Evolutionary conservation across 2,888 invertebrate species (phyloP).

Genomic region (Boloria selene): DNA sequence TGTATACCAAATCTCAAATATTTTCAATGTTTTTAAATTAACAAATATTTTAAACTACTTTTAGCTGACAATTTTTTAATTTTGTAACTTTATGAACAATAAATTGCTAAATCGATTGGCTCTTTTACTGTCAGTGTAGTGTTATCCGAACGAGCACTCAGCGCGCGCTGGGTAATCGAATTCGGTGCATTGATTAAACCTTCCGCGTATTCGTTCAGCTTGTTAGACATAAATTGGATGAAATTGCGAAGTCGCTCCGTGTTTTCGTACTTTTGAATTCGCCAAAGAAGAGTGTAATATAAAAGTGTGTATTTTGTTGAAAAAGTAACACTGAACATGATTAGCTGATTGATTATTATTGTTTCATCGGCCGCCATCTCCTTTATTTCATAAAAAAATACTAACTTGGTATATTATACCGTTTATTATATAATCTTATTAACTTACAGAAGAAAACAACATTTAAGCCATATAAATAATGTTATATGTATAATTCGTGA

Average conservation of each 20-base stretch:
- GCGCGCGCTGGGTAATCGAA: conserved; percentile 24
- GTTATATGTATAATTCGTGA: neutral
- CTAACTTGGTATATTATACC: too few species aligned
- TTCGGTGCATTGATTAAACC: conserved; percentile 29
- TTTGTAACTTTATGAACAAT: neutral
- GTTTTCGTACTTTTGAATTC: neutral
- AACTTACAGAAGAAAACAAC: too few species aligned
- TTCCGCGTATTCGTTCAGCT: conserved; percentile 24
- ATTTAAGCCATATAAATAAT: too few species aligned
- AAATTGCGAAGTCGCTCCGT: conserved; percentile 11
- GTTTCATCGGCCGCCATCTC: too few species aligned
- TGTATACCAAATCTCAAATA: too few species aligned
- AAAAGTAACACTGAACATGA: too few species aligned
- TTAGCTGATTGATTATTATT: too few species aligned
- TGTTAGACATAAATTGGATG: conserved; percentile 28
- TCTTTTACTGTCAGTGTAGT: conserved; percentile 6
- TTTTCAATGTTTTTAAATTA: too few species aligned
- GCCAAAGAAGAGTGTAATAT: neutral
- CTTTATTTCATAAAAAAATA: too few species aligned
- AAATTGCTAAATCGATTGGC: neutral
- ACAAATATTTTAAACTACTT: neutral
- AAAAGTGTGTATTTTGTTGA: too few species aligned
- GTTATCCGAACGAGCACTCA: conserved; percentile 17
- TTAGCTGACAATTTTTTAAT: neutral
- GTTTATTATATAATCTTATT: too few species aligned